Evolutionary conservation across 2,797 vertebrate species (phyloP), one percentile per base, ranked within the genome.

Genomic region (Neostethus bicornis): DNA sequence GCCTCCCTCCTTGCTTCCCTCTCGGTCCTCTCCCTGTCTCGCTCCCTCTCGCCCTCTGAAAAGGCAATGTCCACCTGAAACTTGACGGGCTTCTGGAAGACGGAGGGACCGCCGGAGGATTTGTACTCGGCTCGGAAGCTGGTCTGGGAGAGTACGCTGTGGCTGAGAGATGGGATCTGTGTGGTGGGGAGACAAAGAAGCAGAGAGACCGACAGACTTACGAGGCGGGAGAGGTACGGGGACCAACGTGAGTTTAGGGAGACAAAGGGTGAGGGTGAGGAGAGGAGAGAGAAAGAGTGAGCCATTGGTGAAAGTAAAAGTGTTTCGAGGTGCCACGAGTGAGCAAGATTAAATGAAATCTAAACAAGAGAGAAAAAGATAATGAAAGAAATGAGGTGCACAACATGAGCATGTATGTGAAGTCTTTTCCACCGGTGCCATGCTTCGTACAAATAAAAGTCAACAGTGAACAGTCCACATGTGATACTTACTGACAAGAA

Each of bases 1-100:
- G 93, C 90, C 61, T 95, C 93, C 50, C 92, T 90, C 72, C 85
- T 84, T 52, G 88, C 83, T 87, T 79, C 94, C 87, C 85, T 92
- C 92, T 60, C 90, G 31, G 69, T 73, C 73, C 85, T 83, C 82
- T 87, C 87, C 67, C 88, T 79, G 70, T 87, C 88, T 21, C 87
- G 72, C 55, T 87, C 92, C 75, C 73, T 91, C 89, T 80, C 92
- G 89, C 92, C 92, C 77, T 95, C 94, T 10, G 93, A 94, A 83
- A 93, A 94, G 66, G 93, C 92, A 73, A 95, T 95, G 90, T 95
- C 94, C 88, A 95, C 94, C 79, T 96, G 94, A 86, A 95, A 95
- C 84, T 94, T 94, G 87, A 95, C 93, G 10, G 94, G 94, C 83
- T 95, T 95, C 90, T 96, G 94, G 93, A 96, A 95, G 89, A 95